These are phyloP conservation scores for Tyrannus savana DNA, from an alignment of 2,113 vertebrate species.

Conservation along the genomic window DNA sequence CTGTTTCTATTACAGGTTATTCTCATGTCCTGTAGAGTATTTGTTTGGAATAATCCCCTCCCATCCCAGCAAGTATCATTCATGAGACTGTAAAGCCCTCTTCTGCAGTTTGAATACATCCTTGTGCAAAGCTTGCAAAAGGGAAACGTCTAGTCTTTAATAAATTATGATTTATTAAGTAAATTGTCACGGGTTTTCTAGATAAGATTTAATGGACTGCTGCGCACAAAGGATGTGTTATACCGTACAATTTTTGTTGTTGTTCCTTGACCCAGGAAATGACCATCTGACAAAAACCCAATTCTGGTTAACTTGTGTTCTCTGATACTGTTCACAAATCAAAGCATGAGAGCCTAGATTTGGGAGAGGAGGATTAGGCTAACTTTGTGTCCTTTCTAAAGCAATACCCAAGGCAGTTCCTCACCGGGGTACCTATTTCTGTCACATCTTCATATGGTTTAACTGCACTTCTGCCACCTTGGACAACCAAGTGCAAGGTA, in stretches of 20 bases:
- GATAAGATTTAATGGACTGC: not conserved
- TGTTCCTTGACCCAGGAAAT: not conserved
- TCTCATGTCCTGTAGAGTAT: not conserved
- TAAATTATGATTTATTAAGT: not conserved
- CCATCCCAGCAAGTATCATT: not conserved
- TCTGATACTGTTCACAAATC: not conserved
- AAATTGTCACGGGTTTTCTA: not conserved
- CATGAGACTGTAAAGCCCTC: not conserved
- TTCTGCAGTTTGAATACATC: not conserved
- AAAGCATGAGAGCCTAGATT: not conserved
- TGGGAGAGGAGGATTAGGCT: not conserved
- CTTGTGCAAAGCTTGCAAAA: not conserved
- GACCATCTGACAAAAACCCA: not conserved
- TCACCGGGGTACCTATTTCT: fast-evolving
- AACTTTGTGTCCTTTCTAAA: not conserved
- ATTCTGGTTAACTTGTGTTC: not conserved
- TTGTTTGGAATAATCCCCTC: not conserved
- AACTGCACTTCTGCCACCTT: not conserved
- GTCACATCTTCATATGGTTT: not conserved
- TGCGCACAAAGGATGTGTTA: not conserved
- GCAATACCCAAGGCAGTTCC: not conserved
- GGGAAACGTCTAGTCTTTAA: not conserved
- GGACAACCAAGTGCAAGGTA: not conserved
- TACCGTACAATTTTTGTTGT: fast-evolving
- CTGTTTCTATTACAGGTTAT: not conserved